Percentiles rank a stretch among this genome's conserved stretches.
Conservation (phyloP, 2,888 invertebrate species). For the Mythimna pallens region DNA sequence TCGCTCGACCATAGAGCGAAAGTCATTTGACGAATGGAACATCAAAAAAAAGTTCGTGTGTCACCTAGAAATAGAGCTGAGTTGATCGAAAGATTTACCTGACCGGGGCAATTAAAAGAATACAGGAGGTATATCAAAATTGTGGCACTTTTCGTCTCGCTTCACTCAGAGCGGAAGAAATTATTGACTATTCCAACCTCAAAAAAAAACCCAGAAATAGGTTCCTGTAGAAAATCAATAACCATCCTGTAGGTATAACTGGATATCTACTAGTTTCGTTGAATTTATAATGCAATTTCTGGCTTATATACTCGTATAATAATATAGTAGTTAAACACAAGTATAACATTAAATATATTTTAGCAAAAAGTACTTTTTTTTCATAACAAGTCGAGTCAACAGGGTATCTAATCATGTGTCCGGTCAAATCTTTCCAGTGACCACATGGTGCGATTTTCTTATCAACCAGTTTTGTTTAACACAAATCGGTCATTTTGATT, state of each 20-base stretch:
- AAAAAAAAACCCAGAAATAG: background rate
- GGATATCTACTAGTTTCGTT: no score
- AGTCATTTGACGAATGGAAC: no score
- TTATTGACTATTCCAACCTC: no score
- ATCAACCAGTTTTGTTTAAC: slow-evolving; percentile 25
- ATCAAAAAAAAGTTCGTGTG: background rate
- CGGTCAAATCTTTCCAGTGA: slow-evolving; percentile 10
- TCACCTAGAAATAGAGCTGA: no score
- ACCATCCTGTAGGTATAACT: no score
- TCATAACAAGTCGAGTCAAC: background rate
- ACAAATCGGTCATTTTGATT: slow-evolving; percentile 9
- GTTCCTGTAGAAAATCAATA: background rate
- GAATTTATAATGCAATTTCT: background rate
- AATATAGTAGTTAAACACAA: background rate
- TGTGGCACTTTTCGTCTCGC: no score
- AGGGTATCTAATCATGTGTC: background rate
- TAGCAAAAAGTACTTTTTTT: background rate
- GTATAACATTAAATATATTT: background rate
- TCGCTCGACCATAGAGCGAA: no score
- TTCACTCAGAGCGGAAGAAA: no score
- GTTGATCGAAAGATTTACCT: no score
- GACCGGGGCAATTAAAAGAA: no score
- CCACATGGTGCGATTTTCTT: slow-evolving; percentile 13
- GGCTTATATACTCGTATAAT: background rate
- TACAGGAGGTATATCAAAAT: no score